Conservation (phyloP, 2,888 invertebrate genomes). For the Hypomecis punctinalis region DNA sequence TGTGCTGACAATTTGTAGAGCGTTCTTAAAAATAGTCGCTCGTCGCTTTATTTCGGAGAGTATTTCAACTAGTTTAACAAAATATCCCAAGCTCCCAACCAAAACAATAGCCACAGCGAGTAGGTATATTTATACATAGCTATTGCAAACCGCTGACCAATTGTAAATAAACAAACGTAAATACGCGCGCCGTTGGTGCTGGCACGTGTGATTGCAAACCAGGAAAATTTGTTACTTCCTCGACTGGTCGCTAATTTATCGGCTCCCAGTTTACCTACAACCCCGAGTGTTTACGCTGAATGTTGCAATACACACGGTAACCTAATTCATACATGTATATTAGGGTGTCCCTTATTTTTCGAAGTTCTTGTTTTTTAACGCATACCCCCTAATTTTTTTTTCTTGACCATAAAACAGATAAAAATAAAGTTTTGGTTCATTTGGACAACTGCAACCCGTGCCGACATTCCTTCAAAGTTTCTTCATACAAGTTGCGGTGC, state of each 20-base stretch:
- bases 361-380: too few relatives aligned
- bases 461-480: too few relatives aligned
- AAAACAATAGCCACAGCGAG: conserved; percentile 2
- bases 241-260: conserved; percentile 32
- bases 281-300: conserved; percentile 1
- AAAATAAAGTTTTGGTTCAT: too few relatives aligned
- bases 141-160: conserved; percentile 7
- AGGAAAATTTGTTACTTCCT: conserved; percentile 54
- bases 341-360: too few relatives aligned
- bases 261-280: conserved; percentile 35
- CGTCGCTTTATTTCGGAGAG: too few relatives aligned
- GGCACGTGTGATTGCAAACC: conserved; percentile 35
- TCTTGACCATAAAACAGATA: too few relatives aligned
- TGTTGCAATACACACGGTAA: not conserved
- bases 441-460: too few relatives aligned
- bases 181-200: conserved; percentile 5
- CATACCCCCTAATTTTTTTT: too few relatives aligned
- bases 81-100: not conserved
- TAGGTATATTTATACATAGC: not conserved
- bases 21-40: too few relatives aligned
- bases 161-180: conserved; percentile 18
- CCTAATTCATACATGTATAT: not conserved
- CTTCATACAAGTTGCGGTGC: too few relatives aligned
- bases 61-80: not conserved
- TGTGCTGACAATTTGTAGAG: too few relatives aligned